phyloP scores from a whole-genome alignment of 2,888 invertebrate genomes.

The Neoascia interrupta region DNA sequence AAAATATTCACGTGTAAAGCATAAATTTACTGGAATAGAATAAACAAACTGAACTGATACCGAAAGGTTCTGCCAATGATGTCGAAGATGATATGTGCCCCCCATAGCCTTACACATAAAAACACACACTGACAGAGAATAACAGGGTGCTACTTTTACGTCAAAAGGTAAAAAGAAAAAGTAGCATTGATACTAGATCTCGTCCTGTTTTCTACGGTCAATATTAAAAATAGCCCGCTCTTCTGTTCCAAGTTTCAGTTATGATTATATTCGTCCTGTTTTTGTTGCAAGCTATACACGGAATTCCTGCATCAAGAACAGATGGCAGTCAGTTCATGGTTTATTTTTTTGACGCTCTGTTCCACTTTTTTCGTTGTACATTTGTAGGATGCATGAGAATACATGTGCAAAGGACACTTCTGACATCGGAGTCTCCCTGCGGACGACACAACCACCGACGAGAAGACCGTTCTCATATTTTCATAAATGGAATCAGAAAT shows the following conservation, averaged over 20 bases:
- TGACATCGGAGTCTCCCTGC: conserved; percentile 1
- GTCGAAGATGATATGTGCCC: conserved; percentile 10
- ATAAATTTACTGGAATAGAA: conserved; percentile 38
- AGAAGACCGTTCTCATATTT: conserved; percentile 1
- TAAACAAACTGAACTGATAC: conserved; percentile 4
- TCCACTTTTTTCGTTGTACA: no score
- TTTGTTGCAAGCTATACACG: not conserved
- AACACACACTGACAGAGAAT: not conserved
- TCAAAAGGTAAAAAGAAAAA: conserved; percentile 4
- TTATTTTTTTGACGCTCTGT: no score
- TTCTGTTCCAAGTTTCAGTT: conserved; percentile 13
- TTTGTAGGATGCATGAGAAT: conserved; percentile 1
- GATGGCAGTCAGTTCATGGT: no score
- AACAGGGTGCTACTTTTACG: not conserved
- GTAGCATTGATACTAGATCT: conserved; percentile 7
- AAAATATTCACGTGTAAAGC: conserved; percentile 24
- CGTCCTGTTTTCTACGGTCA: conserved; percentile 1
- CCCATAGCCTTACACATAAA: not conserved
- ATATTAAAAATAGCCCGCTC: conserved; percentile 22
- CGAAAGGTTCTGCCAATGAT: conserved; percentile 50
- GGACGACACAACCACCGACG: no score
- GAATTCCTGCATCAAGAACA: not conserved
- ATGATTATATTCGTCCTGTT: not conserved
- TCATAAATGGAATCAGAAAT: conserved; percentile 1
- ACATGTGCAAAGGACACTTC: not conserved